Evolutionary conservation across 2,797 vertebrate genomes (phyloP), one percentile per base, ranked within the genome.

Genomic region (Furcifer pardalis): DNA sequence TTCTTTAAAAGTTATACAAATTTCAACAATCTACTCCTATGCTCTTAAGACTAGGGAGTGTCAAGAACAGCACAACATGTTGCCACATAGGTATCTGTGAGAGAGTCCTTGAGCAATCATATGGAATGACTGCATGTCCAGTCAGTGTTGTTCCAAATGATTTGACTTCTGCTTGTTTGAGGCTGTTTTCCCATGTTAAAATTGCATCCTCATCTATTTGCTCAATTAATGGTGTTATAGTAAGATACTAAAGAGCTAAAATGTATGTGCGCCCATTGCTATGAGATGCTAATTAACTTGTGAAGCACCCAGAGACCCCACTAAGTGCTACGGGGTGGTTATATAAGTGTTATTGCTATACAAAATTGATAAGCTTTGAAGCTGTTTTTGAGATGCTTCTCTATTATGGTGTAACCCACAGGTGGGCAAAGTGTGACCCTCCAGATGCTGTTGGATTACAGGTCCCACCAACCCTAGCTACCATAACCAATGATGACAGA

Each of bases 61-160:
- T 91, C 83, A 81, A 78, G 87, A 90, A 87, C 80, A 91, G 84
- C 78, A 83, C 81, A 93, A 95, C 94, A 95, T 95, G 95, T 88
- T 90, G 89, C 89, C 88, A 87, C 88, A 21, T 81, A 79, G 82
- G 79, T 88, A 86, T 52, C 84, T 81, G 17, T 86, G 23, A 23
- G 89, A 90, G 72, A 46, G 83, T 91, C 60, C 79, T 92, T 44
- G 81, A 81, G 60, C 80, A 81, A 82, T 77, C 35, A 69, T 40
- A 77, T 5, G 25, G 82, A 91, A 80, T 77, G 59, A 88, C 71
- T 92, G 90, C 60, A 89, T 80, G 27, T 76, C 77, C 84, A 42
- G 23, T 86, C 42, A 84, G 79, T 87, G 90, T 83, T 56, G 44
- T 90, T 86, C 81, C 37, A 0, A 63, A 6, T 21, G 68, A 83